Evolutionary conservation across 2,888 invertebrate genomes (phyloP), one percentile per base, ranked within the genome.

Genomic region (Listrodromus nycthemerus): DNA sequence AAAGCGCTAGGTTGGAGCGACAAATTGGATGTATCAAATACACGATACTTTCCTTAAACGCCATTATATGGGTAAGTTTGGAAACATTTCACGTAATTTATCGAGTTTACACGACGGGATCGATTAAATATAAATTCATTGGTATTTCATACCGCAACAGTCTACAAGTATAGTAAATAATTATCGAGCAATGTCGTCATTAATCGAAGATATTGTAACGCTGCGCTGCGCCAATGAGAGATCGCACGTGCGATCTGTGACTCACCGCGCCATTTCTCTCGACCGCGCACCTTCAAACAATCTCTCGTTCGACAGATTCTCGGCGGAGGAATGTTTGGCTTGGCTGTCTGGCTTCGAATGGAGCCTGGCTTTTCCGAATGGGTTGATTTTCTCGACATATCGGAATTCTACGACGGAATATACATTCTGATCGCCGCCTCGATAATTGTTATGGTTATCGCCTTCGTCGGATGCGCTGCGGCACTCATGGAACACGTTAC

Each of bases 301-400:
- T 37, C 37, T 45, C 33, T 63, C 69, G 80, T 77, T 74, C 95
- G 95, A 58, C 94, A 97, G 97, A 94, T 97, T 89, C 94, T 97
- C 85, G 97, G 97, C n/a, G 95, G 96, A 0, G 95, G 96, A 10
- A 94, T 98, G 88, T 97, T 98, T 90, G 96, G 96, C 0, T 94
- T 98, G 13, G 96, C 97, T 82, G 94, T 98, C 74, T 98, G 98
- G 97, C 95, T 98, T 87, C 95, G 96, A 88, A 95, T 97, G 77
- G 98, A 98, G 90, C 96, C 96, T 0, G 97, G 96, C 3, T 96
- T 98, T 91, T 96, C 96, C 90, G 97, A 97, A 89, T 98, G 97
- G 97, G 95, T 98, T 87, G 94, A 95, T 66, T 96, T 96, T 82
- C 93, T 98, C 84, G 95, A 96, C 81, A 96, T 98, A 63, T 94